phyloP scores from a whole-genome alignment of 35 echinoderm and acorn worm genomes.

The Lytechinus variegatus region DNA sequence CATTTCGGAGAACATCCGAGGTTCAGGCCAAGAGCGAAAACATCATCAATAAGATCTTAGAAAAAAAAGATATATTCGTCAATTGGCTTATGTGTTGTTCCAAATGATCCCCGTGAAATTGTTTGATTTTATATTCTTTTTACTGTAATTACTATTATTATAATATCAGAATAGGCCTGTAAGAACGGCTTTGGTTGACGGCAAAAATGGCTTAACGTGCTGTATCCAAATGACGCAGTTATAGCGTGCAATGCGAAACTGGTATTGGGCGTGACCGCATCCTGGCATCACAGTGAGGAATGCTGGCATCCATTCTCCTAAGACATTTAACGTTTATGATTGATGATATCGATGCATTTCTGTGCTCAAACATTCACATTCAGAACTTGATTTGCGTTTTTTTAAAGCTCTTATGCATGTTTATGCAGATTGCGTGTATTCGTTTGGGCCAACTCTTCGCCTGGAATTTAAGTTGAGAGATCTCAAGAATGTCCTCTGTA shows the following conservation, averaged over 20 bases:
- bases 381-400: no score
- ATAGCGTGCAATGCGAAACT: not conserved
- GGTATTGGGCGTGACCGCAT: not conserved
- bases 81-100: not conserved
- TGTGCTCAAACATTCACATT: no score
- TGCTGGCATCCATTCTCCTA: not conserved
- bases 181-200: not conserved
- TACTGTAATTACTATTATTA: not conserved
- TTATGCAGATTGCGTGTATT: no score
- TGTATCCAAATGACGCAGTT: not conserved
- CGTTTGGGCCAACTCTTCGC: no score
- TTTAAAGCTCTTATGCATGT: no score
- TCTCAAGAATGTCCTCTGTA: no score
- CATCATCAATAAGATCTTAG: not conserved
- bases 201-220: not conserved
- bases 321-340: no score
- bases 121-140: not conserved
- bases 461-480: no score
- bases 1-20: not conserved
- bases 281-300: not conserved
- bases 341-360: no score
- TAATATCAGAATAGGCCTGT: not conserved
- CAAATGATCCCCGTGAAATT: no score
- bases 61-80: not conserved
- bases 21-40: not conserved